phyloP scores from a whole-genome alignment of 92 coral and sea anemone genomes.

The Zoanthus gigantus region DNA sequence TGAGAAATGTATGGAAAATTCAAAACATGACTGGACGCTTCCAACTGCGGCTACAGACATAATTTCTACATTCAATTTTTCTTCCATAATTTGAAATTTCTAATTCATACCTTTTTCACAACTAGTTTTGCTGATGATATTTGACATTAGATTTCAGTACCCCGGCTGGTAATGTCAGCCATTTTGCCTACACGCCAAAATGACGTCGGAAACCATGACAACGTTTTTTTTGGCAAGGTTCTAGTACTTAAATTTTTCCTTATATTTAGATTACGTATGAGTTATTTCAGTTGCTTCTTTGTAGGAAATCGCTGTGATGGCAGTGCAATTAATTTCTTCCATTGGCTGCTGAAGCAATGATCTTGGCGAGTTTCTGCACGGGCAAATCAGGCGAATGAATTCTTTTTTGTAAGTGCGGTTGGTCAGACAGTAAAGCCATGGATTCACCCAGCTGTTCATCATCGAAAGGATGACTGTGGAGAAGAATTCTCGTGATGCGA shows the following conservation, averaged over 20 bases:
- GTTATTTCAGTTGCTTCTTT: neutral
- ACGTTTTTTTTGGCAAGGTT: neutral
- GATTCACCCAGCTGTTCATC: conserved; percentile 30
- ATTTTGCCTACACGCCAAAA: too few relatives aligned
- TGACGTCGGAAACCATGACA: too few relatives aligned
- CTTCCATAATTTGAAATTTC: too few relatives aligned
- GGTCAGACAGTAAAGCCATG: conserved; percentile 33
- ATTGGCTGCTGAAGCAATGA: neutral
- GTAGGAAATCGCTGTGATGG: neutral
- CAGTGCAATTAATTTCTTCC: neutral
- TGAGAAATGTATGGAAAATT: too few relatives aligned
- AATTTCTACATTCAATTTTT: too few relatives aligned
- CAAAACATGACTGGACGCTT: too few relatives aligned
- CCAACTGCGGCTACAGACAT: too few relatives aligned
- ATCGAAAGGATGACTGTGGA: neutral
- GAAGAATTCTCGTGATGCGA: neutral
- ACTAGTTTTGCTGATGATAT: too few relatives aligned
- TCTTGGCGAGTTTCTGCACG: neutral
- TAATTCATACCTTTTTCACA: too few relatives aligned
- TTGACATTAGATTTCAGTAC: too few relatives aligned
- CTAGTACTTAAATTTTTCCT: neutral
- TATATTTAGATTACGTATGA: neutral
- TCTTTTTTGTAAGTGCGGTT: conserved; percentile 22
- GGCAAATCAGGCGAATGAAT: conserved; percentile 5
- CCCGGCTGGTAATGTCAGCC: too few relatives aligned